Conservation (phyloP, 2,113 vertebrate genomes). For the Neoarius graeffei region DNA sequence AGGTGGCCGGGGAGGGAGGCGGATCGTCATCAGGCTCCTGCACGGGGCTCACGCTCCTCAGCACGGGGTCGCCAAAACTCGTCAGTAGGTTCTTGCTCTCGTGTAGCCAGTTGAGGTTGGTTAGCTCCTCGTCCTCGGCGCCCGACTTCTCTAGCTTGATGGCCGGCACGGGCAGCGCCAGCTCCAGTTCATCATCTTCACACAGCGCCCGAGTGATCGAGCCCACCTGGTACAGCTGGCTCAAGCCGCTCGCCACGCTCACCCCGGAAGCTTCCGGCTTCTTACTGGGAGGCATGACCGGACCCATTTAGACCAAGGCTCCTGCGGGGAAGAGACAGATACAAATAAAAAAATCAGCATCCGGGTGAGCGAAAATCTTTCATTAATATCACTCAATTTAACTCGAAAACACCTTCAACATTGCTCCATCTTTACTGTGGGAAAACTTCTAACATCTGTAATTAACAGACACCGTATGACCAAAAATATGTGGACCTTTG, state of each 20-base stretch:
- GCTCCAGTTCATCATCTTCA: conserved; percentile 84
- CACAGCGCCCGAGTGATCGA: conserved; percentile 80
- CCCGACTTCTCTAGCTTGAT: conserved; percentile 80
- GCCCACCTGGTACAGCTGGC: conserved; percentile 78
- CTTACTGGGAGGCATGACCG: conserved; percentile 93
- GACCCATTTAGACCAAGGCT: conserved; percentile 87
- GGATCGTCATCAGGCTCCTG: conserved; percentile 84
- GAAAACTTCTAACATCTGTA: not conserved
- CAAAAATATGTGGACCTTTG: too few relatives aligned
- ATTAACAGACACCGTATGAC: not conserved
- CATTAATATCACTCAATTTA: not conserved
- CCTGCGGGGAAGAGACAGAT: conserved; percentile 66
- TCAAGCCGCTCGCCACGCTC: conserved; percentile 82
- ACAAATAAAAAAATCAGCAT: not conserved
- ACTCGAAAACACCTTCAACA: not conserved
- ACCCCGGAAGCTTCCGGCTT: conserved; percentile 88
- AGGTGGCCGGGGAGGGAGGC: conserved; percentile 82
- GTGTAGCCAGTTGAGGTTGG: conserved; percentile 90
- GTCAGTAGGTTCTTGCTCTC: conserved; percentile 89
- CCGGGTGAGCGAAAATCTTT: not conserved
- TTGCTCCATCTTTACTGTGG: not conserved
- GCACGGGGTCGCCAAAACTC: conserved; percentile 86
- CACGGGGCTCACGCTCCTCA: conserved; percentile 86
- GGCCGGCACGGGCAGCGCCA: conserved; percentile 80
- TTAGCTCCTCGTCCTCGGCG: conserved; percentile 84